phyloP scores from a whole-genome alignment of 2,113 vertebrate species.

The Australoheros scitulus region DNA sequence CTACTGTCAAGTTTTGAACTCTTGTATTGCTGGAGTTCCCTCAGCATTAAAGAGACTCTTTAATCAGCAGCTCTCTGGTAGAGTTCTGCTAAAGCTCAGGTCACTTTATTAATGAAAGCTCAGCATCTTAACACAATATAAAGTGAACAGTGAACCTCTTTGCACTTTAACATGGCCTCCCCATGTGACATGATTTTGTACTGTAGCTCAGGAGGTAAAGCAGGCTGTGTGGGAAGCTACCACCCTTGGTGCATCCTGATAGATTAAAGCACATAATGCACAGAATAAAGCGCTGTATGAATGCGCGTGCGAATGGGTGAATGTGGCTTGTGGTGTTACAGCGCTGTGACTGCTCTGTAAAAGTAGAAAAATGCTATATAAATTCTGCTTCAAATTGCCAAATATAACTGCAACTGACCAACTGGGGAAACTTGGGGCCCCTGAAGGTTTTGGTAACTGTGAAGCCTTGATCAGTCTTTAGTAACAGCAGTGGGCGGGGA shows the following conservation, averaged over 20 bases:
- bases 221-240: background rate
- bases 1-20: too few relatives aligned
- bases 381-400: too few relatives aligned
- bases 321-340: background rate
- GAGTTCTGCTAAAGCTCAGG: background rate
- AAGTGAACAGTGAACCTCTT: background rate
- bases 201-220: conserved; percentile 3
- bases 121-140: background rate
- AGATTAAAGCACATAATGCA: background rate
- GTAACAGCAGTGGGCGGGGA: background rate
- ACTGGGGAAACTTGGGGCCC: background rate
- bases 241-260: background rate
- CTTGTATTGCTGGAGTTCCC: too few relatives aligned
- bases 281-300: background rate
- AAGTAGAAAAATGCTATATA: too few relatives aligned
- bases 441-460: too few relatives aligned
- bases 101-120: background rate
- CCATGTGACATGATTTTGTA: background rate
- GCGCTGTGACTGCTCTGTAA: background rate
- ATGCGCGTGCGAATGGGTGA: background rate
- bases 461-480: background rate
- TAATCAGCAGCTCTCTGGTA: background rate
- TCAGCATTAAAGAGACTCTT: background rate
- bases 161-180: background rate
- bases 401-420: background rate